Evolutionary conservation across 2,888 invertebrate genomes (phyloP), one percentile per base, ranked within the genome.

Genomic region (Oscheius myriophilus): DNA sequence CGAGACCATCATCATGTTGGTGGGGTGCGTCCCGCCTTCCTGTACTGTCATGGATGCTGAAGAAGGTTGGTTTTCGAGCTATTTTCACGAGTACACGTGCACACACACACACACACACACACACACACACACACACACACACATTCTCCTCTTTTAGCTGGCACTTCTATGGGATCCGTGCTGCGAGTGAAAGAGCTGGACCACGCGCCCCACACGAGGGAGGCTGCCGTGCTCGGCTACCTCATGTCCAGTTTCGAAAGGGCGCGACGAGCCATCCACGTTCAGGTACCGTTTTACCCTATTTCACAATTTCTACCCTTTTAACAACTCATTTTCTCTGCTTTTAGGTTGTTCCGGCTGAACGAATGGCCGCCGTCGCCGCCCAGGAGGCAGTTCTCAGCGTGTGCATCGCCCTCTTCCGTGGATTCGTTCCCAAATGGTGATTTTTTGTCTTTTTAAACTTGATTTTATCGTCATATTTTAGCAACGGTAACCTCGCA

Each of bases 151-250:
- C 33, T 33, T 49, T 49, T 49, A 49, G 63, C 54, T n/a, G 63
- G 63, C 0, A 54, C 65, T n/a, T 70, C 70, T 23, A 54, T 70
- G 33, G 70, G 70, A 49, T 25, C 33, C 2, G 43, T 61, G 18
- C 52, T 67, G 12, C 51, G 70, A 25, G 33, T 67, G 9, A 25
- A n/a, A n/a, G 70, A 70, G 42, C 45, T 70, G 39, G 63, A 70
- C 45, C 39, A 39, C 7, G 33, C 67, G 18, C 39, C 23, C n/a
- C 39, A 45, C 21, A 49, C 66, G 1, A 70, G 61, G 43, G 65
- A 65, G 45, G 41, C 54, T 26, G 54, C 54, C 21, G 26, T 51
- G n/a, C 49, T 65, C 1, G 41, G 41, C 45, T 65, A 65, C 21
- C 43, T 65, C 33, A 49, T 45, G 0, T 43, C 45, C 16, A 45